A percentile compares a stretch with the other conserved stretches of the same genome.
Conservation (phyloP, 2,797 vertebrate genomes). For the Semaprochilodus insignis region DNA sequence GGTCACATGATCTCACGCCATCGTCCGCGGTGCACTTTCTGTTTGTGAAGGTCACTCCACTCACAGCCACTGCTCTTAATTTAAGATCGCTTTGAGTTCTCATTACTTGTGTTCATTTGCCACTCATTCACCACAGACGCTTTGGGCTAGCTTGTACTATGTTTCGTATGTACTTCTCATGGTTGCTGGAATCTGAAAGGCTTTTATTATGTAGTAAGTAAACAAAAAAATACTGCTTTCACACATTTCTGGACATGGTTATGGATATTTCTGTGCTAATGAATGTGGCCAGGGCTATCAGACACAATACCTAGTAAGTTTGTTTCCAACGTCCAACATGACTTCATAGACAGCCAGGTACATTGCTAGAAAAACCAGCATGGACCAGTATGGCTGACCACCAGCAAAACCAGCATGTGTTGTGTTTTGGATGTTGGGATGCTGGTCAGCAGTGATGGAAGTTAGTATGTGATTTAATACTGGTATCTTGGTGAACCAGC, state of each 20-base stretch:
- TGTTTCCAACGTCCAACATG: not conserved
- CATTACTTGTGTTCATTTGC: slow-evolving; percentile 40
- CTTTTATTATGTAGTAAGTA: not conserved
- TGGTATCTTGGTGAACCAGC: too few species aligned
- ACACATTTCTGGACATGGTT: not conserved
- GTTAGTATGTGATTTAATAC: too few species aligned
- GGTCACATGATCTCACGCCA: slow-evolving; percentile 37
- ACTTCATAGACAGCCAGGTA: not conserved
- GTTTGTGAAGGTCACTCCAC: slow-evolving; percentile 43
- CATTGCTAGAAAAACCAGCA: too few species aligned
- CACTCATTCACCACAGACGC: slow-evolving; percentile 23
- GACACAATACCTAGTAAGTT: not conserved
- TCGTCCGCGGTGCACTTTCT: slow-evolving; percentile 41
- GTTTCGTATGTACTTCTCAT: not conserved
- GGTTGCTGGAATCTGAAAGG: not conserved
- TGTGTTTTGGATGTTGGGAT: too few species aligned
- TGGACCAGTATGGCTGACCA: too few species aligned
- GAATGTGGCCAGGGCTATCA: not conserved
- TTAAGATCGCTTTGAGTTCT: slow-evolving; percentile 43
- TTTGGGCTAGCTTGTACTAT: slow-evolving; percentile 26
- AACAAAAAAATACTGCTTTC: not conserved
- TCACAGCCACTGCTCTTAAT: slow-evolving; percentile 33
- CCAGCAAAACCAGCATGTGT: too few species aligned
- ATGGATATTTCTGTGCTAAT: not conserved
- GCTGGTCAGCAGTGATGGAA: too few species aligned